Evolutionary conservation across 2,797 vertebrate genomes (phyloP).

Genomic region (Delichon dasypus): DNA sequence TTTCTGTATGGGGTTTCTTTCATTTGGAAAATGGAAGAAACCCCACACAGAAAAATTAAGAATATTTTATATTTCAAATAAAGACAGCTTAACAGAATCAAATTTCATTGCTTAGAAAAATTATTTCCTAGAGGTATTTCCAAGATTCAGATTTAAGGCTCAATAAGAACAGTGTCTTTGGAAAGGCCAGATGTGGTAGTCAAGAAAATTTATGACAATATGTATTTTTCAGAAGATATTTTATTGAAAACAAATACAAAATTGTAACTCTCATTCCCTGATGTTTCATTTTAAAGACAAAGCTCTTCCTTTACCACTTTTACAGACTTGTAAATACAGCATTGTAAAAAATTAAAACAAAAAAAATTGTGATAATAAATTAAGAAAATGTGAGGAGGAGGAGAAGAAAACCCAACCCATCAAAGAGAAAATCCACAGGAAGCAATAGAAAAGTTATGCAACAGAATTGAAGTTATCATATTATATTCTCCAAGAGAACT

Average conservation of each 20-base stretch:
- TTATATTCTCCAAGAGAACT: constrained; percentile 25
- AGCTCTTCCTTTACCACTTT: constrained; percentile 27
- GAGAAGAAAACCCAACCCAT: background rate
- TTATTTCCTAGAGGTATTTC: background rate
- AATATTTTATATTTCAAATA: background rate
- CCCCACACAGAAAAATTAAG: background rate
- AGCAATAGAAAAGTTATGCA: constrained; percentile 60
- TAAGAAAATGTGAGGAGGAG: constrained; percentile 45
- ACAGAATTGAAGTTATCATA: constrained; percentile 61
- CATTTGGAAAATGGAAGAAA: background rate
- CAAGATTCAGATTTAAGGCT: constrained; percentile 22
- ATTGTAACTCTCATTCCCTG: constrained; percentile 53
- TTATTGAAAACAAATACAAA: constrained; percentile 74
- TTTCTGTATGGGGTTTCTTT: background rate
- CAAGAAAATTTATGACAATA: constrained; percentile 42
- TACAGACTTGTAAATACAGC: constrained; percentile 20
- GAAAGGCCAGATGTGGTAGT: background rate
- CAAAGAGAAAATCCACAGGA: constrained; percentile 28
- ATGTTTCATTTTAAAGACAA: constrained; percentile 62
- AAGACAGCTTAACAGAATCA: background rate
- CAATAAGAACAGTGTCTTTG: background rate
- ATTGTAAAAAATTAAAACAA: constrained; percentile 37
- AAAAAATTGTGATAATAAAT: constrained; percentile 71
- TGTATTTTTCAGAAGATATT: constrained; percentile 56
- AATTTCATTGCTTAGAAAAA: background rate